Percentiles rank a stretch among this genome's conserved stretches.
These are phyloP conservation scores for Lepus americanus DNA, from an alignment of 2,113 vertebrate species.

Conservation along the genomic window DNA sequence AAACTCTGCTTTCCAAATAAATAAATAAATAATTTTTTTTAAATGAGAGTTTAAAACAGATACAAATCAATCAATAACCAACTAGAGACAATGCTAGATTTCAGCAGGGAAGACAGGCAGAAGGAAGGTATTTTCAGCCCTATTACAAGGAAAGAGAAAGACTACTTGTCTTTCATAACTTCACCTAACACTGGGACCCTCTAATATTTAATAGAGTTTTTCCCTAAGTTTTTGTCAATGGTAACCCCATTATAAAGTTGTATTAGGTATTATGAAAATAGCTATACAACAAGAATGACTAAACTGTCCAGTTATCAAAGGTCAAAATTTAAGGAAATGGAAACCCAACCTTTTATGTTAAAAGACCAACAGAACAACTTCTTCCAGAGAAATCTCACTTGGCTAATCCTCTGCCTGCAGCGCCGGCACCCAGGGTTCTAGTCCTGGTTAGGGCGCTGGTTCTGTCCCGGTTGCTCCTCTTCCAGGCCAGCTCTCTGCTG, in stretches of 20 bases:
- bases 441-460: no score
- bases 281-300: constrained; percentile 33
- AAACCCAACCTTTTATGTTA: constrained; percentile 50
- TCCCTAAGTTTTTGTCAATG: neutral
- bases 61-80: neutral
- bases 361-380: neutral
- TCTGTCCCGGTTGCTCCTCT: no score
- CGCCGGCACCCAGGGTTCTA: no score
- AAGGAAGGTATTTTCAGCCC: neutral
- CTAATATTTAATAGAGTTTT: neutral
- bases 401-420: no score
- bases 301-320: neutral
- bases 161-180: neutral
- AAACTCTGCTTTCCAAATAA: no score
- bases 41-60: constrained; percentile 15
- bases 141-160: constrained; percentile 11
- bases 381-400: neutral
- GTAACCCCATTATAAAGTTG: neutral
- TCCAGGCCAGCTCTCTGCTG: no score
- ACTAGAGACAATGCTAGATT: neutral
- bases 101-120: neutral
- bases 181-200: neutral
- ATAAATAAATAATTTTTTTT: no score
- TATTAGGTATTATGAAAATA: neutral
- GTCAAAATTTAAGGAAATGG: constrained; percentile 48